Evolutionary conservation across 35 echinoderm and acorn worm species (phyloP).

Genomic region (Lytechinus variegatus): DNA sequence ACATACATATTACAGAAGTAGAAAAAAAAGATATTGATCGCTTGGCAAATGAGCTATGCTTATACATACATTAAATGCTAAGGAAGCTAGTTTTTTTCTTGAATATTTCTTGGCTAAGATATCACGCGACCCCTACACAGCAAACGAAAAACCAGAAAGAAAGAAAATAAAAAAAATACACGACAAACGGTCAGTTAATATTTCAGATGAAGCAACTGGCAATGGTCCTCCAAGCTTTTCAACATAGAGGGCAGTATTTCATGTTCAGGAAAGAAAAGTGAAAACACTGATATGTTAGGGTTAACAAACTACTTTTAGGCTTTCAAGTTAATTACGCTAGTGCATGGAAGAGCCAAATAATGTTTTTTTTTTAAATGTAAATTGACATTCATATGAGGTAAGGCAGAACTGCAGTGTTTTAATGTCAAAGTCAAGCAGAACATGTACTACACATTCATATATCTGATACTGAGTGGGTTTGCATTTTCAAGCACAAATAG

Average conservation of each 20-base stretch:
- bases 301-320: neutral
- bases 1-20: neutral
- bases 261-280: constrained; percentile 10
- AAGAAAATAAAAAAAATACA: neutral
- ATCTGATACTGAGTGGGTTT: no score
- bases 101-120: no score
- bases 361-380: neutral
- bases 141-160: neutral
- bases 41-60: neutral
- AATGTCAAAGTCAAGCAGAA: no score
- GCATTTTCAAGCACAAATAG: no score
- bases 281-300: neutral
- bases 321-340: neutral
- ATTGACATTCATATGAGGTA: no score
- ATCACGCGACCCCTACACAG: neutral
- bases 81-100: neutral
- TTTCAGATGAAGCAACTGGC: constrained; percentile 9
- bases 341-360: neutral
- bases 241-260: neutral
- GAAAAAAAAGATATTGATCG: neutral
- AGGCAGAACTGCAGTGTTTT: no score
- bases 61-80: neutral
- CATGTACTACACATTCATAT: no score
- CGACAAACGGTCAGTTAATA: constrained; percentile 3
- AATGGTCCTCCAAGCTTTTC: neutral